Conservation (phyloP, 2,797 vertebrate genomes). For the Dicrostonyx torquatus region DNA sequence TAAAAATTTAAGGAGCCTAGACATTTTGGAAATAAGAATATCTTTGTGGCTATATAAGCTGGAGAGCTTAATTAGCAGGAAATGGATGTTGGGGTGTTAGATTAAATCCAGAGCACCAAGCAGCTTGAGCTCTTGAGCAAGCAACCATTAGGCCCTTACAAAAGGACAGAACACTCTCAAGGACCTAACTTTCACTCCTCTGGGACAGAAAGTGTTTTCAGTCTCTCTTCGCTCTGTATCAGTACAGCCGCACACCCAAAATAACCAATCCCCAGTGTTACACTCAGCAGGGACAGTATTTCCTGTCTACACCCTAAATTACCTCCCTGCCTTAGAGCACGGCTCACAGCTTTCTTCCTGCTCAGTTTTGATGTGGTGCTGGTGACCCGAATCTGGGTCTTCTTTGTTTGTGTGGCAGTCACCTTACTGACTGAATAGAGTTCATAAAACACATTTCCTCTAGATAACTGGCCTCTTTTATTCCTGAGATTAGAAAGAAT, state of each 20-base stretch:
- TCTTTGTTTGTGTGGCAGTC: not conserved
- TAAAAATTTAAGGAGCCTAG: constrained; percentile 35
- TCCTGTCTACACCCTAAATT: not conserved
- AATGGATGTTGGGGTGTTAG: not conserved
- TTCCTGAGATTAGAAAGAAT: not conserved
- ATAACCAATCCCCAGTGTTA: not conserved
- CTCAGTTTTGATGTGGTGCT: not conserved
- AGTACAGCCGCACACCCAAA: not conserved
- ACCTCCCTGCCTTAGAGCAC: not conserved
- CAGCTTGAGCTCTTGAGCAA: not conserved
- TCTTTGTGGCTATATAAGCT: not conserved
- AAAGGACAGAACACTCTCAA: not conserved
- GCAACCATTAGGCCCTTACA: not conserved
- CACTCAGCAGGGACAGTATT: constrained; percentile 1
- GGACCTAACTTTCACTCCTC: not conserved
- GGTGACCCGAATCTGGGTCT: not conserved
- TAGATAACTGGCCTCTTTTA: not conserved
- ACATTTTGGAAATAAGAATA: constrained; percentile 53
- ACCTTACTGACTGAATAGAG: not conserved
- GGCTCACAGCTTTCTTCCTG: not conserved
- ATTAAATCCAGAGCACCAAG: not conserved
- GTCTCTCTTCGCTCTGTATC: not conserved
- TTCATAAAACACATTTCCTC: not conserved
- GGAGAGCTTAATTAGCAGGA: not conserved
- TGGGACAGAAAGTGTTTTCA: not conserved